Evolutionary conservation across 2,113 vertebrate genomes (phyloP), one percentile per base, ranked within the genome.

Genomic region (Tringa solitaria): DNA sequence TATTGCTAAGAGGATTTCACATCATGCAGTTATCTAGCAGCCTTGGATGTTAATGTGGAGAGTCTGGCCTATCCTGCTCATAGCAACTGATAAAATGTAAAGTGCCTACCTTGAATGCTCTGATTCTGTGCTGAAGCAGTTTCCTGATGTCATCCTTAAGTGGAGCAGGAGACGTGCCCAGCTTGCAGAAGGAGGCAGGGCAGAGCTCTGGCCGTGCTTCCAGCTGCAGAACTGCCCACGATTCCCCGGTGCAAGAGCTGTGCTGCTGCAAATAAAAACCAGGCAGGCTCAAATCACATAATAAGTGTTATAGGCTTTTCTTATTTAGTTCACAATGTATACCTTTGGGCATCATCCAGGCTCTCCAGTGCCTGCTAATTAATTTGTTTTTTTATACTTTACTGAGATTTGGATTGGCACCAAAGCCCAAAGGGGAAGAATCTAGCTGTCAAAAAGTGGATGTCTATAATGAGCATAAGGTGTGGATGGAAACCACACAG

Each of bases 351-450:
- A 95, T 82, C 6, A 8, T 81, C 94, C 85, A 53, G 63, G n/a
- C 43, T 75, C 64, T 51, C 60, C 73, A 64, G 61, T 74, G 64
- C 56, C 80, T 68, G 64, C 60, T 94, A 92, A 95, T 96, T 94
- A 92, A 84, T 93, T 92, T 95, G 92, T 92, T 95, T 94, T 64
- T 79, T 78, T 86, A 50, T 53, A 72, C 82, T 92, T 93, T 80
- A 14, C 77, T 78, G 76, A 68, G 64, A 75, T 86, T 88, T 89
- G 83, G 85, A 93, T 84, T 95, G 88, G 33, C 93, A 95, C 60
- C 33, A 35, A 90, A 92, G 73, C 88, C 85, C 76, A 56, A 93
- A 86, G 90, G 64, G 90, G 76, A 89, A 78, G 82, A 95, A 75
- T 84, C 72, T 59, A 81, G 59, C 85, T 94, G 93, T 96, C 90